Percentiles rank a stretch among this genome's conserved stretches.
These are phyloP conservation scores for Drosophila gaucha DNA, from an alignment of 2,888 invertebrate genomes.

Conservation along the genomic window DNA sequence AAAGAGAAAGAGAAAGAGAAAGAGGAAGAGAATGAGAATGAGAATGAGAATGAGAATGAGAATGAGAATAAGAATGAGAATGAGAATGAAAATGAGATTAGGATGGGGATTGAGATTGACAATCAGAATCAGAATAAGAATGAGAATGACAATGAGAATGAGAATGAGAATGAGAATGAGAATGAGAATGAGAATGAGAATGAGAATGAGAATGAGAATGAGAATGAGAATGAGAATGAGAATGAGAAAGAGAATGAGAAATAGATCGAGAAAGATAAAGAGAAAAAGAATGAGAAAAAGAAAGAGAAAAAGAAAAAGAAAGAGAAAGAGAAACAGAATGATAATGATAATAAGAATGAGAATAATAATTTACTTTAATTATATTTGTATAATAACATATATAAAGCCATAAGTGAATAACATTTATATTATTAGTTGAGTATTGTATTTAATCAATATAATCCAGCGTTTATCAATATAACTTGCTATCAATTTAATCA, in stretches of 20 bases:
- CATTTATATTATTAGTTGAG: too few relatives aligned
- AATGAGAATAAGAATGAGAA: not conserved
- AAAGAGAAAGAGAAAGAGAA: too few relatives aligned
- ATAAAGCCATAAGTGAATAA: too few relatives aligned
- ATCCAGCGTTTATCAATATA: constrained; percentile 16
- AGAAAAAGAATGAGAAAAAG: not conserved
- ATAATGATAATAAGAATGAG: not conserved
- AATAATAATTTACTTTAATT: too few relatives aligned
- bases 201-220: not conserved
- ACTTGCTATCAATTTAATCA: constrained; percentile 35
- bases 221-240: not conserved
- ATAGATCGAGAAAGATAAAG: not conserved
- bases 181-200: not conserved
- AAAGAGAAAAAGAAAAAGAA: too few relatives aligned
- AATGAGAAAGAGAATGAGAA: too few relatives aligned
- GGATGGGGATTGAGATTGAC: not conserved
- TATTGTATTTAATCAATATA: constrained; percentile 36
- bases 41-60: not conserved
- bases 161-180: not conserved
- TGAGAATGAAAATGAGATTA: not conserved
- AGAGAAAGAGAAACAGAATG: too few relatives aligned
- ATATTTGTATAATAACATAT: too few relatives aligned
- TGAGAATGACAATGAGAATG: not conserved
- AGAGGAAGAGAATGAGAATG: not conserved
- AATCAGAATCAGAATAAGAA: not conserved